Base-by-base conservation (phyloP, 2,888 invertebrate genomes). In the Thysanoteuthis rhombus region DNA sequence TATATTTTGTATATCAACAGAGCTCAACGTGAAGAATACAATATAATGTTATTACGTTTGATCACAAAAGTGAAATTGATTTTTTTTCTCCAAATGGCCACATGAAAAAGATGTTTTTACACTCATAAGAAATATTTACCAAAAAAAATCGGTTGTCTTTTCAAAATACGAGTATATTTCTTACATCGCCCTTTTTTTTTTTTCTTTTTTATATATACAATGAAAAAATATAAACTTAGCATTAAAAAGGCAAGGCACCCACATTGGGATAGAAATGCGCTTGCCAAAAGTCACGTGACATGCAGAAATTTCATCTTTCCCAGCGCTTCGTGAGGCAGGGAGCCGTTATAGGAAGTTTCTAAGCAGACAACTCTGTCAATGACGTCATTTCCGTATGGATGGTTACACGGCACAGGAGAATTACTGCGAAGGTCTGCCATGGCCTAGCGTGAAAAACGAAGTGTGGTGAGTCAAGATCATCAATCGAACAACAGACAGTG, bases 391-490 rank as follows among this genome's bases (percentile, higher is more conserved):
- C 75, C 75, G 36, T n/a, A 36, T 75, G 75, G 75, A n/a, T 75
- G 75, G 75, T 75, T 75, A 75, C 75, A 75, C 75, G 75, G n/a
- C n/a, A 25, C 75, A 75, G 75, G 75, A n/a, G 75, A 75, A 75
- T 75, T 75, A 75, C 75, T 75, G 75, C 75, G 36, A n/a, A 75
- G 75, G 75, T 75, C 75, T 75, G 75, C 75, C 75, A 75, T 75
- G 75, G 75, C 75, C 75, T 75, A 75, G 16, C 75, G 75, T 75
- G n/a, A 75, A 75, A 12, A 75, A 75, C 2, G 32, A 58, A 36
- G 75, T 75, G 75, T 75, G 75, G 75, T 75, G 75, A 75, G 75
- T 75, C 75, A 75, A 75, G 75, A 75, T 75, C 75, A 75, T n/a
- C 75, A 75, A 32, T n/a, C 75, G n/a, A 25, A 12, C 12, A 75